These are phyloP conservation scores for Celastrina argiolus DNA, from an alignment of 2,888 invertebrate species.

Conservation along the genomic window DNA sequence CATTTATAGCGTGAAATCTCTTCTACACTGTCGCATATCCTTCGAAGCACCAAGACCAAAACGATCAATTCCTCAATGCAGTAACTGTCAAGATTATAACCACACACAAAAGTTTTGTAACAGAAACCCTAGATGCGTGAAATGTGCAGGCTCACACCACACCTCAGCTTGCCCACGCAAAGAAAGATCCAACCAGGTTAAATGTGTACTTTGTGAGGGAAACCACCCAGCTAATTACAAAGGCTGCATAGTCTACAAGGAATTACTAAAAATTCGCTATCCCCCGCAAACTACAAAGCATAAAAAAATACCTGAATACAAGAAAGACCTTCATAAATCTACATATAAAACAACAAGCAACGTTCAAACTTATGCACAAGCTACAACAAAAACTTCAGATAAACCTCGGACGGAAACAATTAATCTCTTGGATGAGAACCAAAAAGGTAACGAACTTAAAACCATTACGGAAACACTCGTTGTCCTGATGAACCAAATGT, in stretches of 20 bases:
- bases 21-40: constrained; percentile 16
- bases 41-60: constrained; percentile 35
- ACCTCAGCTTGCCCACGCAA: constrained; percentile 25
- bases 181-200: constrained; percentile 32
- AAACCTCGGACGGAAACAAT: too few relatives aligned
- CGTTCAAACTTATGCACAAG: too few relatives aligned
- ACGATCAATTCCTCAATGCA: constrained; percentile 33
- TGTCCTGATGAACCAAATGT: too few relatives aligned
- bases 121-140: constrained; percentile 34
- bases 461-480: too few relatives aligned
- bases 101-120: constrained; percentile 35
- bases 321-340: too few relatives aligned
- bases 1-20: constrained; percentile 27
- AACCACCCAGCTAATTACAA: too few relatives aligned
- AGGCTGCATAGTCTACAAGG: constrained; percentile 32
- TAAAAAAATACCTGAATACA: too few relatives aligned
- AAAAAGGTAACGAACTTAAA: too few relatives aligned
- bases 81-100: constrained; percentile 35
- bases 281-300: too few relatives aligned
- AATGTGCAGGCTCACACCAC: constrained; percentile 32
- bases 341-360: too few relatives aligned
- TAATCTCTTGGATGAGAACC: too few relatives aligned
- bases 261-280: constrained; percentile 31
- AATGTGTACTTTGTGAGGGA: constrained; percentile 34
- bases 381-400: too few relatives aligned